phyloP scores from a whole-genome alignment of 2,797 vertebrate species.

The Gymnocypris eckloni region DNA sequence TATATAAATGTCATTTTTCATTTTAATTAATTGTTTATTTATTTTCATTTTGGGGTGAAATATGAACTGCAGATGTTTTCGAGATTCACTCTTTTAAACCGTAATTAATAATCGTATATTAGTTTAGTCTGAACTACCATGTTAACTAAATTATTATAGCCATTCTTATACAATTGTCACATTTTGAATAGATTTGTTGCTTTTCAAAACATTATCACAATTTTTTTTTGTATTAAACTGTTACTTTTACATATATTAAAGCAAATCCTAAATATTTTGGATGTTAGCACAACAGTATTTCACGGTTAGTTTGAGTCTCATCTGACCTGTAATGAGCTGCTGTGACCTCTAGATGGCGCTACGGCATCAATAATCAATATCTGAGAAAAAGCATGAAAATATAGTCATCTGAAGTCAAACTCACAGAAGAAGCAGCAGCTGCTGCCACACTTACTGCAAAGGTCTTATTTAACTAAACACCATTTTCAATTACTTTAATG shows the following conservation, averaged over 20 bases:
- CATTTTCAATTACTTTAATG: background rate
- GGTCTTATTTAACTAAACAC: background rate
- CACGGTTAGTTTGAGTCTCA: background rate
- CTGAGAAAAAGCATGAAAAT: background rate
- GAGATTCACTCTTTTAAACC: too few species aligned
- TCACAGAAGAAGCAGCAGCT: background rate
- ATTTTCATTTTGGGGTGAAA: too few species aligned
- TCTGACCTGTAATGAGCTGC: background rate
- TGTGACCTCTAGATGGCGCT: background rate
- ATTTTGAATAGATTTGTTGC: too few species aligned
- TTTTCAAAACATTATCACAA: background rate
- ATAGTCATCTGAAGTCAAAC: background rate
- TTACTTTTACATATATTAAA: background rate
- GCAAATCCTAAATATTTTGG: background rate
- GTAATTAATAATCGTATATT: too few species aligned
- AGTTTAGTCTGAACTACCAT: background rate
- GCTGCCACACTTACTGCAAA: too few species aligned
- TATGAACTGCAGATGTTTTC: too few species aligned
- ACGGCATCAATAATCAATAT: background rate
- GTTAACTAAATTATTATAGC: too few species aligned
- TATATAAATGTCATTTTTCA: too few species aligned
- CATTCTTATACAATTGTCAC: background rate
- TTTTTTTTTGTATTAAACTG: too few species aligned
- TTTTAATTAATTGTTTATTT: too few species aligned
- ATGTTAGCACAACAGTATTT: background rate